Conservation (phyloP, 2,797 vertebrate genomes). For the Oreortyx pictus region DNA sequence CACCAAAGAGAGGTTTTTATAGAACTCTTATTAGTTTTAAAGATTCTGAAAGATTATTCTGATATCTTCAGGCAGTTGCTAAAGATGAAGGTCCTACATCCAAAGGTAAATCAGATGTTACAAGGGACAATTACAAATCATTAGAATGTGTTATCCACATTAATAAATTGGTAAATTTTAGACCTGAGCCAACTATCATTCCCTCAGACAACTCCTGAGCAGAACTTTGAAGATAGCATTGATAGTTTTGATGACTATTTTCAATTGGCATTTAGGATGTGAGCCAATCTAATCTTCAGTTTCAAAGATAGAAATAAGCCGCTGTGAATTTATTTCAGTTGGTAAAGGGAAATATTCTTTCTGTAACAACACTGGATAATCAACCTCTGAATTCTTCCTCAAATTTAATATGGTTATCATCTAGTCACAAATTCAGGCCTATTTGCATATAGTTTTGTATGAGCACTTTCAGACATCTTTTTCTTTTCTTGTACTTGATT, state of each 20-base stretch:
- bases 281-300: neutral
- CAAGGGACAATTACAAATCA: neutral
- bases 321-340: neutral
- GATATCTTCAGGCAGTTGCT: neutral
- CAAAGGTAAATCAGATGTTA: neutral
- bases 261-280: neutral
- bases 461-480: neutral
- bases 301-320: neutral
- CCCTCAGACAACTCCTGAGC: neutral
- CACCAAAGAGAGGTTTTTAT: neutral
- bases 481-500: neutral
- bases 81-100: neutral
- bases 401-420: neutral
- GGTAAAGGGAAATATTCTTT: neutral
- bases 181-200: neutral
- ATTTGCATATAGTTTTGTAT: neutral
- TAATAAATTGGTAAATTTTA: neutral
- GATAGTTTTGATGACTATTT: neutral
- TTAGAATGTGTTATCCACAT: neutral
- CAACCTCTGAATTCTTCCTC: neutral
- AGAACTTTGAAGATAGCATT: neutral
- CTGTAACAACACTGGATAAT: neutral
- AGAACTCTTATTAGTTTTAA: neutral
- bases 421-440: neutral
- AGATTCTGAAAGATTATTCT: neutral